A percentile compares a stretch with the other conserved stretches of the same genome.
Conservation (phyloP, 2,888 invertebrate species). For the Drosophila buzzatii region DNA sequence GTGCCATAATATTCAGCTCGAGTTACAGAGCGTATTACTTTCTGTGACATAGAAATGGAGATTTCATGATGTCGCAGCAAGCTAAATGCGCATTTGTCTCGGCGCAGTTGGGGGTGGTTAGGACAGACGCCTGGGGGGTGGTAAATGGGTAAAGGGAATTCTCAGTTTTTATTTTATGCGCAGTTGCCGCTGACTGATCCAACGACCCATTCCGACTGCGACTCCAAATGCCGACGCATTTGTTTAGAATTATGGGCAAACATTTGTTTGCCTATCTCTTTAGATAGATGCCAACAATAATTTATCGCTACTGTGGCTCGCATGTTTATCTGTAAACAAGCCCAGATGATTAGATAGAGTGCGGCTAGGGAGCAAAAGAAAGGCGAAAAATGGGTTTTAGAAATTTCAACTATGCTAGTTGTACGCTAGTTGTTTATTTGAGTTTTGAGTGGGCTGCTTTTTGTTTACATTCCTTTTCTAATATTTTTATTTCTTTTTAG, state of each 20-base stretch:
- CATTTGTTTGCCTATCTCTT: slow-evolving; percentile 53
- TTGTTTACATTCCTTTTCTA: slow-evolving; percentile 42
- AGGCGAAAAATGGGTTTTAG: slow-evolving; percentile 9
- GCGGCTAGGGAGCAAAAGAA: slow-evolving; percentile 8
- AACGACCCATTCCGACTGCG: slow-evolving; percentile 23
- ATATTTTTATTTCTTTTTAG: slow-evolving; percentile 31
- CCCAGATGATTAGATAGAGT: slow-evolving; percentile 62
- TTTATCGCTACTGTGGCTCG: slow-evolving; percentile 21
- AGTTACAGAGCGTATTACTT: slow-evolving; percentile 12
- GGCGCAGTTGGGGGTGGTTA: slow-evolving; percentile 39
- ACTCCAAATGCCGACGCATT: slow-evolving; percentile 15
- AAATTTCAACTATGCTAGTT: slow-evolving; percentile 17
- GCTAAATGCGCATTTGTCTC: slow-evolving; percentile 41
- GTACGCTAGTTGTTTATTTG: slow-evolving; percentile 56
- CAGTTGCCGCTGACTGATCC: slow-evolving; percentile 50
- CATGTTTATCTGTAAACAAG: slow-evolving; percentile 62
- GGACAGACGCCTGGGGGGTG: neutral
- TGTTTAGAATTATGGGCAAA: slow-evolving; percentile 43
- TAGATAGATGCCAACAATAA: slow-evolving; percentile 23
- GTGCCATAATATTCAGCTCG: neutral
- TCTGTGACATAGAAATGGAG: slow-evolving; percentile 33
- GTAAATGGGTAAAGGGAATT: neutral
- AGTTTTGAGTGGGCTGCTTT: slow-evolving; percentile 58
- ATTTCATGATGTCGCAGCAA: slow-evolving; percentile 36
- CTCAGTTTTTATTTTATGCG: slow-evolving; percentile 40